phyloP scores from a whole-genome alignment of 2,113 vertebrate genomes.

The Hypomesus transpacificus region DNA sequence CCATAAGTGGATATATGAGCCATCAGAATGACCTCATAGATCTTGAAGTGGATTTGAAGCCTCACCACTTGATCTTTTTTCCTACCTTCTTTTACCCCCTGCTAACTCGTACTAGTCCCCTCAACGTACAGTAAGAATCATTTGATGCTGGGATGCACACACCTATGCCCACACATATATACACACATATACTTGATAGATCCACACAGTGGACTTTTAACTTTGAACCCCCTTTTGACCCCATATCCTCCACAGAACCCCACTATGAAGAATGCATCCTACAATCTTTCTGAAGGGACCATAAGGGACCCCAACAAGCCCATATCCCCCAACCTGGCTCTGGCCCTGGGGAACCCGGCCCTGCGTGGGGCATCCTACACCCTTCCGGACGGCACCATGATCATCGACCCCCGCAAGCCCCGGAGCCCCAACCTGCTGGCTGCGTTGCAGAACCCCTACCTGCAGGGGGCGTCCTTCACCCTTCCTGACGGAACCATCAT shows the following conservation, averaged over 20 bases:
- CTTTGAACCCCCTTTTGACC: too few relatives aligned
- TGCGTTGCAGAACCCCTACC: conserved; percentile 67
- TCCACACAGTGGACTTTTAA: too few relatives aligned
- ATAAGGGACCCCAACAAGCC: conserved; percentile 3
- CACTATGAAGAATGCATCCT: not conserved
- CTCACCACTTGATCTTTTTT: too few relatives aligned
- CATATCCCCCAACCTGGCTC: not conserved
- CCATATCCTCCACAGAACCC: not conserved
- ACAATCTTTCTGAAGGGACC: conserved; percentile 13
- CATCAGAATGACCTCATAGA: too few relatives aligned
- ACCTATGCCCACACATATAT: too few relatives aligned
- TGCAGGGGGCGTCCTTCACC: conserved; percentile 65
- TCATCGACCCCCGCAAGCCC: conserved; percentile 64
- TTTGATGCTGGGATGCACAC: too few relatives aligned
- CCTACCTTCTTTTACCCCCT: too few relatives aligned
- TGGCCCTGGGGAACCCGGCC: not conserved
- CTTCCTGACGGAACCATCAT: conserved; percentile 72
- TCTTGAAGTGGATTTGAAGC: too few relatives aligned
- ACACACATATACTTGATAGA: too few relatives aligned
- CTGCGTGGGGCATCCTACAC: conserved; percentile 45
- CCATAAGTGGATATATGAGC: too few relatives aligned
- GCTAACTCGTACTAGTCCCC: too few relatives aligned
- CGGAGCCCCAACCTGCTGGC: conserved; percentile 59
- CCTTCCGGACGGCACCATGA: conserved; percentile 52
- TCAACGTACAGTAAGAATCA: too few relatives aligned